Conservation (phyloP, 2,797 vertebrate species). For the Coreius guichenoti region DNA sequence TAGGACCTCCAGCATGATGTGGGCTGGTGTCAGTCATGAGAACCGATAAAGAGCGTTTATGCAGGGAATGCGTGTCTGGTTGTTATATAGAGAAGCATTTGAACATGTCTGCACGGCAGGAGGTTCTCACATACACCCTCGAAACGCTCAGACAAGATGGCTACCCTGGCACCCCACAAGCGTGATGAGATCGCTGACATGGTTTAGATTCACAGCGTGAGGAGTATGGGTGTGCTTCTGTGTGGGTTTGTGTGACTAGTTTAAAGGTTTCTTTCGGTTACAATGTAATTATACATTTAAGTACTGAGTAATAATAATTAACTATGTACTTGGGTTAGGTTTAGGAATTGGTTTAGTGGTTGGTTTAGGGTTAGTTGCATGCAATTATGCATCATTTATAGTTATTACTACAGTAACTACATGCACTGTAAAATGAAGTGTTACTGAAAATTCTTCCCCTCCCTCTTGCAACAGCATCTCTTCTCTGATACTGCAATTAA, state of each 20-base stretch:
- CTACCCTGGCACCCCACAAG: conserved; percentile 24
- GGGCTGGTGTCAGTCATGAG: conserved; percentile 31
- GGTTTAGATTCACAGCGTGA: conserved; percentile 18
- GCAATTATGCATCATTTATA: no score
- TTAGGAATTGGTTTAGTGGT: no score
- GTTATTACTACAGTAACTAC: no score
- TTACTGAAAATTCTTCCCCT: no score
- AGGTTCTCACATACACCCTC: conserved; percentile 41
- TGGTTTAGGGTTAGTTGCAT: no score
- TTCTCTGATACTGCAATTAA: not conserved
- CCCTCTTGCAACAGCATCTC: no score
- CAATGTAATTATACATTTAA: no score
- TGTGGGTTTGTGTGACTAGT: conserved; percentile 8
- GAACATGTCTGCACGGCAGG: conserved; percentile 31
- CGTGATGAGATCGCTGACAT: conserved; percentile 28
- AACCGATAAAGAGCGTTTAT: conserved; percentile 12
- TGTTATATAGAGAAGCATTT: conserved; percentile 33
- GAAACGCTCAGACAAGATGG: conserved; percentile 28
- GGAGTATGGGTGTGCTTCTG: not conserved
- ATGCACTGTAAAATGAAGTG: no score
- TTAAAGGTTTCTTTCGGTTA: conserved; percentile 2
- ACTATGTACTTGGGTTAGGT: no score
- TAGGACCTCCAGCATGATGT: conserved; percentile 24
- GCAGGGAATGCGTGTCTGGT: conserved; percentile 31
- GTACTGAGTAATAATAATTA: no score